Base-by-base conservation (phyloP, 2,888 invertebrate genomes). In the Allolobophora icterica region DNA sequence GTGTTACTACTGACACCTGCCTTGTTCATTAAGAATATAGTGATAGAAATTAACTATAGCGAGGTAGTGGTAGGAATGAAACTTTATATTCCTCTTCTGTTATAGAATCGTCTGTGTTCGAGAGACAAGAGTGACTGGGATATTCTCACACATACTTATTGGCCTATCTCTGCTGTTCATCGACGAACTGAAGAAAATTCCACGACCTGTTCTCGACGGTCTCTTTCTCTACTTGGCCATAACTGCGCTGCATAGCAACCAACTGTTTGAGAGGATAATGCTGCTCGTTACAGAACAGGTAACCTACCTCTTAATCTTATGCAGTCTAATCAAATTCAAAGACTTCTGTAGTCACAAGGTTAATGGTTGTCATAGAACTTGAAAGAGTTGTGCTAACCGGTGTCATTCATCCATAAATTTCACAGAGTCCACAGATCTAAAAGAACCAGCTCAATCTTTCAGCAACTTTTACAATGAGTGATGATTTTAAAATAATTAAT, bases 191-290 rank as follows among this genome's bases (percentile, higher is more conserved):
- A 95, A 95, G 42, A 96, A 96, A 35, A 87, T 87, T 38, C 91
- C 91, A 13, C n/a, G 91, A 33, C 95, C 96, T 3, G 96, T 96
- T 24, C 95, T 96, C 52, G 96, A 96, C 93, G 96, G 96, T 11
- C 95, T 96, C 30, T 96, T 96, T 94, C 95, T 96, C 45, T 96
- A 96, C 94, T 96, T 96, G 95, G 96, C 96, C 89, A 95, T 96
- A 93, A 96, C 96, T 15, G 96, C 96, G 33, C 95, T 96, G 90
- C 95, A 95, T 93, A 96, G 96, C 92, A 96, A 96, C 94, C 96
- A 96, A 94, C 95, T 96, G 94, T 96, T 96, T 94, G 96, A 96
- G 93, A 94, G 96, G 92, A 95, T 96, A 84, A 94, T 96, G 45
- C 95, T 96, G 6, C 94, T 96, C 40, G 96, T 96, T 93, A 96